A percentile compares a stretch with the other conserved stretches of the same genome.
Conservation (phyloP, 2,888 invertebrate genomes). For the Prostheceraeus crozeri region DNA sequence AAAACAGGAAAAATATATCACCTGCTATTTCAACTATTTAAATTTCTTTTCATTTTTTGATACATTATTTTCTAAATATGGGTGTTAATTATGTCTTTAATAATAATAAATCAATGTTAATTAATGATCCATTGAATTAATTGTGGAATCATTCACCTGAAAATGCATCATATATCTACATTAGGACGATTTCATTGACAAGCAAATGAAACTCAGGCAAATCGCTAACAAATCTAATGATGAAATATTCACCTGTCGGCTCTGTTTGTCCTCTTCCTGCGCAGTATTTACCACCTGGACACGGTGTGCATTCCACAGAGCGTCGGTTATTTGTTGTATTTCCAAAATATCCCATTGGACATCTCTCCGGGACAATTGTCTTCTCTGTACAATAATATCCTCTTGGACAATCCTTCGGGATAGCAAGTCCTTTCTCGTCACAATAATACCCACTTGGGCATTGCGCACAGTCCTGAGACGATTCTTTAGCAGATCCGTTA, state of each 20-base stretch:
- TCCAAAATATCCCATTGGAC: slow-evolving; percentile 2
- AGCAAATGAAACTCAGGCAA: no score
- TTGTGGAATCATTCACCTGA: no score
- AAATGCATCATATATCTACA: no score
- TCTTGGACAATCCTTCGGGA: slow-evolving; percentile 46
- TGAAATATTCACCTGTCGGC: no score
- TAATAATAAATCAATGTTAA: no score
- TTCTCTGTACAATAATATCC: slow-evolving; percentile 50
- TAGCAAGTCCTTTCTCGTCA: slow-evolving; percentile 48
- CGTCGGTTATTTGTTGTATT: slow-evolving; percentile 40
- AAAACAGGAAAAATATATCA: no score
- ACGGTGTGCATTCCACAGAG: slow-evolving; percentile 52
- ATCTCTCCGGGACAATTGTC: slow-evolving; percentile 43
- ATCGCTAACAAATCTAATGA: neutral
- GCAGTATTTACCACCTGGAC: slow-evolving; percentile 54
- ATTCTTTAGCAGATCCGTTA: slow-evolving; percentile 47
- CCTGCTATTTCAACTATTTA: no score
- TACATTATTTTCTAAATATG: no score
- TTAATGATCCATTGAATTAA: no score
- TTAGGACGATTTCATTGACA: no score
- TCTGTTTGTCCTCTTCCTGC: slow-evolving; percentile 51
- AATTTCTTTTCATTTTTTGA: no score
- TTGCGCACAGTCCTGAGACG: slow-evolving; percentile 46
- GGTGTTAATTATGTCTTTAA: no score
- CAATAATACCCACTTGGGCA: slow-evolving; percentile 55